Percentiles rank a stretch among this genome's conserved stretches.
Conservation (phyloP, 2,797 vertebrate genomes). For the Danio tinwini region DNA sequence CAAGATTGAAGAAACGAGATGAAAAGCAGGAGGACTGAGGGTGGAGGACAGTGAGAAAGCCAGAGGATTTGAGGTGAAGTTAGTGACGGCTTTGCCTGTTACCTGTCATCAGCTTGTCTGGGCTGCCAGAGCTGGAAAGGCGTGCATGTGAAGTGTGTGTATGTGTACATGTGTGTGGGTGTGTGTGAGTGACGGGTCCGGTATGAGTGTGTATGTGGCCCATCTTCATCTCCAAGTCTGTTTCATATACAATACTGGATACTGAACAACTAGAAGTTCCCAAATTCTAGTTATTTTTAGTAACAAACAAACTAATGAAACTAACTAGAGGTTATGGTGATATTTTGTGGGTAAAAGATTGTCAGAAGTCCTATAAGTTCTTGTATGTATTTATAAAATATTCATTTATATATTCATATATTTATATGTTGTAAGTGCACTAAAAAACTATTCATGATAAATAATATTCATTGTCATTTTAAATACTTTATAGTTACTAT, state of each 20-base stretch:
- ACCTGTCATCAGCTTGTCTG: conserved; percentile 64
- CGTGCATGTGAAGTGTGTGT: conserved; percentile 45
- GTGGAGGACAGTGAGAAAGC: conserved; percentile 39
- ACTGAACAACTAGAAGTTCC: too few relatives aligned
- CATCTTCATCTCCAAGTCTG: neutral
- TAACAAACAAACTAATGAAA: too few relatives aligned
- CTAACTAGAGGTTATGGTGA: neutral
- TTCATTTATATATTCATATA: too few relatives aligned
- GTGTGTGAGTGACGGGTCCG: conserved; percentile 34
- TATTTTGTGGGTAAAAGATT: neutral
- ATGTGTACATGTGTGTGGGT: conserved; percentile 39
- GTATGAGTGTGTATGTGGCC: conserved; percentile 13
- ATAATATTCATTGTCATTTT: too few relatives aligned
- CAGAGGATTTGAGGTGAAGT: conserved; percentile 60
- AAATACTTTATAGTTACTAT: too few relatives aligned
- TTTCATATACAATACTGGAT: neutral
- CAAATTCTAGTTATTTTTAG: neutral
- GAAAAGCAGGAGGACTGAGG: conserved; percentile 30
- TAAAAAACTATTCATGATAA: too few relatives aligned
- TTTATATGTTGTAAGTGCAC: too few relatives aligned
- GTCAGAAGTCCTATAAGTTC: too few relatives aligned
- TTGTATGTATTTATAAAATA: too few relatives aligned
- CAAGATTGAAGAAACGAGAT: conserved; percentile 32
- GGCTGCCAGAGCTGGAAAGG: conserved; percentile 57
- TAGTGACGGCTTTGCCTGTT: conserved; percentile 61